phyloP scores from a whole-genome alignment of 2,797 vertebrate genomes.

The Sylvilagus floridanus region DNA sequence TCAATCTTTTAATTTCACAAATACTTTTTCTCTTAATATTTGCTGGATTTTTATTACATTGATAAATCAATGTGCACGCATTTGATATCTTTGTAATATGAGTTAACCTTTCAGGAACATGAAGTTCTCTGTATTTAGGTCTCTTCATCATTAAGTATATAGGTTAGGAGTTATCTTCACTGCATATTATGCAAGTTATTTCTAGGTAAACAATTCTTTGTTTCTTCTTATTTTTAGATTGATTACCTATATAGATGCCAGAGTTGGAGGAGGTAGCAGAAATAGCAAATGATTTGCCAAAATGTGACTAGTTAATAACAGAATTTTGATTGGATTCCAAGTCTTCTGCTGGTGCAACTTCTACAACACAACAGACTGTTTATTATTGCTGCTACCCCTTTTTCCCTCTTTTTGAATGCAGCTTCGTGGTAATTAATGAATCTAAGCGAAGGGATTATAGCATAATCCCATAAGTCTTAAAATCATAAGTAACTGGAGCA shows the following conservation, averaged over 20 bases:
- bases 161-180: not conserved
- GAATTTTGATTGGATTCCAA: not conserved
- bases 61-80: not conserved
- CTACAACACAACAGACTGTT: not conserved
- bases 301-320: not conserved
- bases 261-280: not conserved
- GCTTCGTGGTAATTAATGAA: not conserved
- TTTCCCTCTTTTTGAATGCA: not conserved
- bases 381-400: accelerated
- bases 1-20: not conserved
- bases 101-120: not conserved
- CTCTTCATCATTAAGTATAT: not conserved
- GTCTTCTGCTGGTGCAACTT: not conserved
- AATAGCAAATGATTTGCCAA: not conserved
- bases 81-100: not conserved
- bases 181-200: not conserved
- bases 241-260: not conserved
- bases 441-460: not conserved
- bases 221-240: not conserved
- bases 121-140: not conserved
- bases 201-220: not conserved
- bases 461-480: not conserved
- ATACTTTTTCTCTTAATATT: not conserved
- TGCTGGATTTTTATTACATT: not conserved
- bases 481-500: not conserved